Base-by-base conservation (phyloP, 2,797 vertebrate genomes). In the Astyanax mexicanus region DNA sequence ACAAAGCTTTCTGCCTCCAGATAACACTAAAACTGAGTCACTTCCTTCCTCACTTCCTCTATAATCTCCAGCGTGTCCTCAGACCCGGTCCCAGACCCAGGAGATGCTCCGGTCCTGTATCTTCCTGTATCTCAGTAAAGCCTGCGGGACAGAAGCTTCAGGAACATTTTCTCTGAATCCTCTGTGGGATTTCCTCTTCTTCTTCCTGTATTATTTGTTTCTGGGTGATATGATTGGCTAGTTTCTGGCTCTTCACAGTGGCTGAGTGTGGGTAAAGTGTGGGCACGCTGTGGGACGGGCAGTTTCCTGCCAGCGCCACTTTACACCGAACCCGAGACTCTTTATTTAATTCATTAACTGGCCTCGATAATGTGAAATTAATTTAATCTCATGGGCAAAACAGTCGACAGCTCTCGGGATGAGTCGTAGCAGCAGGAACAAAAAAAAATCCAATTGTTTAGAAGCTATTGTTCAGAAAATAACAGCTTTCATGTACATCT, bases 321-420 rank as follows among this genome's bases (percentile, higher is more conserved):
- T 55, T 64, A 45, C 74, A 80, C 23, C 61, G 44, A 67, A 45
- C 72, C 29, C 13, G 40, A 73, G 45, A 66, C 74, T 44, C 69
- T 73, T 80, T 83, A 80, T 82, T 79, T 74, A 78, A 83, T 78
- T 75, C 55, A 29, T 78, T 78, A 75, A 72, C 62, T 75, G 35
- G 68, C 35, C 64, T 72, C 49, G 35, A 25, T 49, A 38, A 71
- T 64, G 72, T 62, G 55, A 75, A 64, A 74, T 10, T 17, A 72
- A 58, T 61, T 52, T 75, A 57, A 67, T 55, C 69, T 71, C 23
- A 44, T 27, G 15, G 27, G 21, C 57, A 37, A 75, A 37, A 32
- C 2, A 9, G n/a, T 37, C n/a, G n/a, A n/a, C n/a, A 19, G 21
- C 57, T 65, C 42, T 15, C 57, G 12, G 3, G 38, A 37, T 32